These are phyloP conservation scores for Cyanocitta stelleri DNA, from an alignment of 2,113 vertebrate genomes.

Conservation along the genomic window DNA sequence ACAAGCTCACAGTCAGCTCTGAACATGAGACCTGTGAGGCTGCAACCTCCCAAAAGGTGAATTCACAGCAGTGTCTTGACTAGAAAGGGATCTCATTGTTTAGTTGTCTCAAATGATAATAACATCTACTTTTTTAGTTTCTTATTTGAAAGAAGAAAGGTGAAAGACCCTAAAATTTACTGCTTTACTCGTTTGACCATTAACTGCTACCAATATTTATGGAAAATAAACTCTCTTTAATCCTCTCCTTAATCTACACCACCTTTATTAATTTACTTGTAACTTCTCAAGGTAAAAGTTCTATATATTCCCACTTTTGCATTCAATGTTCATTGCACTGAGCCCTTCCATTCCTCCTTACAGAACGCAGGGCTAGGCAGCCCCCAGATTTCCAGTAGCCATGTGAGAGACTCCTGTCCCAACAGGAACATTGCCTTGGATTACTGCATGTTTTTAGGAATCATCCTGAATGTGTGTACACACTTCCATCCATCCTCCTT, in stretches of 20 bases:
- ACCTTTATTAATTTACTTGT: not conserved
- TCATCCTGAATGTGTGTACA: not conserved
- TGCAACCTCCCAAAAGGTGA: conserved; percentile 8
- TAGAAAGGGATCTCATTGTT: not conserved
- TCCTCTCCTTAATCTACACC: not conserved
- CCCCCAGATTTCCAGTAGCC: not conserved
- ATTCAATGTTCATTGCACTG: not conserved
- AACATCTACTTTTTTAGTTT: not conserved
- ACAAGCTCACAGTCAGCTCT: not conserved
- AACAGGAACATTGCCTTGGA: not conserved
- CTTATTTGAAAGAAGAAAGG: not conserved
- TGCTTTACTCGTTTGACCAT: not conserved
- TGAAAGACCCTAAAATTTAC: not conserved
- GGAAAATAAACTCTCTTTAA: not conserved
- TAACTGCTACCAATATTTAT: not conserved
- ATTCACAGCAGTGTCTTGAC: not conserved
- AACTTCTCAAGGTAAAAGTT: not conserved
- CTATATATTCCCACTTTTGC: not conserved
- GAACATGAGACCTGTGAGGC: not conserved
- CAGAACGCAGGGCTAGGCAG: not conserved
- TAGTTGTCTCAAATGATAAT: not conserved
- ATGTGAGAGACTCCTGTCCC: not conserved
- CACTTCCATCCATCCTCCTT: not conserved
- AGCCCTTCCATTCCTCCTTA: not conserved
- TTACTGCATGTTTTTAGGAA: not conserved